Base-by-base conservation (phyloP, 2,888 invertebrate genomes). In the Hirtodrosophila histrioides region DNA sequence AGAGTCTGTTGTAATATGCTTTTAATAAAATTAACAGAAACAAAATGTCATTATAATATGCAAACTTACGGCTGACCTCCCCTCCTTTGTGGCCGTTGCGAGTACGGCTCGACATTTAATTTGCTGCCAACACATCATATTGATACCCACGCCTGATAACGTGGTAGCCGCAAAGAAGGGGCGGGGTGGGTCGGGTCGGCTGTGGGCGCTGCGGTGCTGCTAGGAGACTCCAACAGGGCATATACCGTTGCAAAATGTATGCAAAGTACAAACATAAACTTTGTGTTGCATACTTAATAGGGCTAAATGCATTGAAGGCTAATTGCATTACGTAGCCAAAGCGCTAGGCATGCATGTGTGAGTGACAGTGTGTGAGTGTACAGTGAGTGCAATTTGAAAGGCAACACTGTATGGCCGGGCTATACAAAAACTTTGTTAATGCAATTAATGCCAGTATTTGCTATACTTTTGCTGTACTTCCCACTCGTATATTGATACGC, bases 271-370 rank as follows among this genome's bases (percentile, higher is more conserved):
- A 89, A 88, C 78, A 78, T 71, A 73, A 73, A 65, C 69, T 69
- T 88, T 80, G 65, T 76, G 69, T 78, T 81, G 84, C 89, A 89
- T 88, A 80, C 78, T 66, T 89, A 89, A 88, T 89, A 56, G 76
- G 83, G 71, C 71, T 68, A 84, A 71, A 78, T 75, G 70, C 78
- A 78, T 66, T 67, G 68, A 66, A 66, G 55, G 77, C 75, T 89
- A 88, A 88, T 88, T 88, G 84, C 76, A 88, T 88, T 78, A 81
- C 57, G 56, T 50, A 51, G 58, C 53, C 57, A 50, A 61, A 56
- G 43, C 27, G 10, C 45, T 62, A 57, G 45, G 48, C 57, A 41
- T 6, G 8, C 41, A 40, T 31, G 11, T 37, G 40, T 41, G 39
- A 3, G 17, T 51, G 39, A 8, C 9, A 24, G 8, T 49, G 12